phyloP scores from a whole-genome alignment of 1,140 invertebrate genomes.

The Drosophila kepulauana region DNA sequence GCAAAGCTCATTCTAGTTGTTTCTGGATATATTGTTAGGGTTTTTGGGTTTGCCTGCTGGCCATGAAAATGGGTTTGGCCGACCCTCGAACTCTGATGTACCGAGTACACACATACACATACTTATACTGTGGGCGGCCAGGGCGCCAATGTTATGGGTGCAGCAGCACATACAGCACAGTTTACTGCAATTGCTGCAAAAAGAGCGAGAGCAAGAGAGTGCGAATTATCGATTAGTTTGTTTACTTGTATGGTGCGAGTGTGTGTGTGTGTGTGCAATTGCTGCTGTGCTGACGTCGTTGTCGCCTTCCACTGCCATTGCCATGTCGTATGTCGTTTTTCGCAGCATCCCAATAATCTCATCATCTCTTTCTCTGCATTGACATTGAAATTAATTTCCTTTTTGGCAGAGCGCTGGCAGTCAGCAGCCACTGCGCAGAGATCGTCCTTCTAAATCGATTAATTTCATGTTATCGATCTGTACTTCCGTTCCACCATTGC shows the following conservation, averaged over 20 bases:
- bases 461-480: slow-evolving; percentile 37
- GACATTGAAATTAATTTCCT: slow-evolving; percentile 49
- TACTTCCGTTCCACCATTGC: slow-evolving; percentile 19
- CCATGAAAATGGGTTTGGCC: slow-evolving; percentile 59
- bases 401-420: slow-evolving; percentile 8
- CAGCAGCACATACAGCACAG: slow-evolving; percentile 36
- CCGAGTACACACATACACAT: slow-evolving; percentile 16
- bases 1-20: slow-evolving; percentile 1
- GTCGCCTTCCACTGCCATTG: slow-evolving; percentile 29
- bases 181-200: slow-evolving; percentile 57
- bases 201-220: slow-evolving; percentile 47
- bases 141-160: slow-evolving; percentile 55
- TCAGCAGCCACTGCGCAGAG: slow-evolving; percentile 3
- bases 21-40: slow-evolving; percentile 2
- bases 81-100: slow-evolving; percentile 28
- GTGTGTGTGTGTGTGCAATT: slow-evolving; percentile 17
- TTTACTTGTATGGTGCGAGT: slow-evolving; percentile 35
- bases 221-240: slow-evolving; percentile 65
- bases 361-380: slow-evolving; percentile 16
- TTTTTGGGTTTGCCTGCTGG: slow-evolving; percentile 35
- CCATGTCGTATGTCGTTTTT: slow-evolving; percentile 36
- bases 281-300: slow-evolving; percentile 37
- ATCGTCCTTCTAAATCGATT: slow-evolving; percentile 10
- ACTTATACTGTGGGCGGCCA: slow-evolving; percentile 43
- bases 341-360: slow-evolving; percentile 38